These are phyloP conservation scores for Mya arenaria DNA, from an alignment of 1,140 invertebrate species.

Conservation along the genomic window DNA sequence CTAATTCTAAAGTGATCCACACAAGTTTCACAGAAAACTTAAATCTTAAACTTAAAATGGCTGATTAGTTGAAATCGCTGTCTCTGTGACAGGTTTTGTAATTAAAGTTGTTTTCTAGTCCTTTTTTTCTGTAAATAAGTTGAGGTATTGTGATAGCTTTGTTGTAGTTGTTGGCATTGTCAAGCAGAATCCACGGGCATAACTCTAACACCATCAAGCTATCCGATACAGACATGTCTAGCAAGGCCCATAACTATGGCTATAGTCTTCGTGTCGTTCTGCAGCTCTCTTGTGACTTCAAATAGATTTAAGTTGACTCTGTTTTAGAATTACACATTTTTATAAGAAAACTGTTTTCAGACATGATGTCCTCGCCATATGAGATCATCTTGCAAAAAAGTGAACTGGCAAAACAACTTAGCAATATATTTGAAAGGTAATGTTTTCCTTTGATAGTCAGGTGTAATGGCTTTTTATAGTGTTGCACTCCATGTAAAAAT, in stretches of 20 bases:
- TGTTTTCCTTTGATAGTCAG: no score
- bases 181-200: background rate
- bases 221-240: background rate
- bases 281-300: background rate
- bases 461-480: no score
- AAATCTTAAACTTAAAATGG: no score
- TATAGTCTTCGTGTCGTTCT: background rate
- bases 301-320: background rate
- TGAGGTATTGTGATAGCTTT: background rate
- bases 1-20: no score
- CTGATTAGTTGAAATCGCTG: no score
- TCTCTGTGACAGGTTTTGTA: background rate
- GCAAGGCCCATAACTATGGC: background rate
- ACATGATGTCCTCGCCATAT: slow-evolving; percentile 38
- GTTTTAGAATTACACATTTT: background rate
- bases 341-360: background rate
- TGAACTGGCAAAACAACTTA: slow-evolving; percentile 22
- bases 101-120: background rate
- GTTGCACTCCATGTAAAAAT: no score
- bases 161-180: background rate
- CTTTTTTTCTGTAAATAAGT: background rate
- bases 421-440: slow-evolving; percentile 38
- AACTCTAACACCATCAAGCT: no score
- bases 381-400: slow-evolving; percentile 31
- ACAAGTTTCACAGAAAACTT: no score